A percentile compares a stretch with the other conserved stretches of the same genome.
Evolutionary conservation across 64 coral and sea anemone species (phyloP).

Genomic region (Pocillopora verrucosa): DNA sequence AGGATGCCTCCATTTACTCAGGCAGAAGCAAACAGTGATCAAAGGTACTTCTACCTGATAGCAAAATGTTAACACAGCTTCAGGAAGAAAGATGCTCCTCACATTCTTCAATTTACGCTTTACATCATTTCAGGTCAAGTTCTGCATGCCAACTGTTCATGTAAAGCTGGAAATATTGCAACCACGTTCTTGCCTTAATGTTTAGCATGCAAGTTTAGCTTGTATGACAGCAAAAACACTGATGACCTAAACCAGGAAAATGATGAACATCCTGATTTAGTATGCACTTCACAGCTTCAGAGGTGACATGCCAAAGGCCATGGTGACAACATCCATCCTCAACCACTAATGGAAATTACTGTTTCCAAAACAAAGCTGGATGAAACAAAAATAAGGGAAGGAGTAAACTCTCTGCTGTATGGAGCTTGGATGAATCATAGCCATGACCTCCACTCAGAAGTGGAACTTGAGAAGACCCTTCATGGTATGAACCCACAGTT

Average conservation of each 20-base stretch:
- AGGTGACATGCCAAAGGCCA: too few species aligned
- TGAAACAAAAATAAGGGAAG: slow-evolving; percentile 20
- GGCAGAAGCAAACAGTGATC: background rate
- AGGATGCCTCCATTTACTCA: slow-evolving; percentile 36
- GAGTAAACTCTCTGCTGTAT: slow-evolving; percentile 44
- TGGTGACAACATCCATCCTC: too few species aligned
- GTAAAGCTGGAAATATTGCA: background rate
- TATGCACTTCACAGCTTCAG: too few species aligned
- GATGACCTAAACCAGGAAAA: slow-evolving; percentile 13
- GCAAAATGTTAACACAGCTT: too few species aligned
- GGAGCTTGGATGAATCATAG: slow-evolving; percentile 16
- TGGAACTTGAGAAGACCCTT: slow-evolving; percentile 47
- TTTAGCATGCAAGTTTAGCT: slow-evolving; percentile 19
- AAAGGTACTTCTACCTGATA: background rate
- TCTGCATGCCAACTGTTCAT: slow-evolving; percentile 33
- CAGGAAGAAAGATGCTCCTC: background rate
- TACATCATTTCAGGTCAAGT: slow-evolving; percentile 28
- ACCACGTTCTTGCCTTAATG: background rate
- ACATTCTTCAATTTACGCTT: background rate
- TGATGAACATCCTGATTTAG: background rate
- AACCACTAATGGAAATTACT: too few species aligned
- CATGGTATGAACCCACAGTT: slow-evolving; percentile 43
- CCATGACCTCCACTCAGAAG: slow-evolving; percentile 31
- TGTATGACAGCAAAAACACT: slow-evolving; percentile 1
- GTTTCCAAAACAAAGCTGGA: slow-evolving; percentile 36